Percentiles rank a stretch among this genome's conserved stretches.
Evolutionary conservation across 2,113 vertebrate genomes (phyloP).

Genomic region (Protomyctophum bolini): DNA sequence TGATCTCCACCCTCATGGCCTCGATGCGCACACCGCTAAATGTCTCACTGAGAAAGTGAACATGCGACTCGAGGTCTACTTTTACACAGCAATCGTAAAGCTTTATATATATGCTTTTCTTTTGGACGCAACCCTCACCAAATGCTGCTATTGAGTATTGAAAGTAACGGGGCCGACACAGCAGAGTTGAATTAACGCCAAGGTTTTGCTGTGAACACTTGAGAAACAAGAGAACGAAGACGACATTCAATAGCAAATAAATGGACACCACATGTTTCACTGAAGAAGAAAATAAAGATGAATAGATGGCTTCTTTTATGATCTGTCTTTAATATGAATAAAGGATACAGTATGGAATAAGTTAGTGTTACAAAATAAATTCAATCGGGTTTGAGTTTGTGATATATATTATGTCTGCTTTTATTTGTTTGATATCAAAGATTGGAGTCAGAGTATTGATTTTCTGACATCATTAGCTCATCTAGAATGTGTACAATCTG

Average conservation of each 20-base stretch:
- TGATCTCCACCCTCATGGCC: conserved; percentile 53
- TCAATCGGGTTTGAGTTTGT: conserved; percentile 19
- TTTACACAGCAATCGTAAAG: too few species aligned
- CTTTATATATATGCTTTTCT: too few species aligned
- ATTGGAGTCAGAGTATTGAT: conserved; percentile 60
- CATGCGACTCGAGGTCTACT: conserved; percentile 4
- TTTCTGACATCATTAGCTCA: conserved; percentile 51
- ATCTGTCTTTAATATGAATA: conserved; percentile 11
- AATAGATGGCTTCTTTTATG: too few species aligned
- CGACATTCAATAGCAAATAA: too few species aligned
- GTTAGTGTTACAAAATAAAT: conserved; percentile 22
- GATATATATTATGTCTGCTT: conserved; percentile 50
- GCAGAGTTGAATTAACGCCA: too few species aligned
- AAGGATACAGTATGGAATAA: conserved; percentile 7
- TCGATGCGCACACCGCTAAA: conserved; percentile 9
- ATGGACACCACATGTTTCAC: too few species aligned
- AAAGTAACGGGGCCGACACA: too few species aligned
- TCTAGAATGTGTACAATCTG: conserved; percentile 48
- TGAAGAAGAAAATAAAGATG: too few species aligned
- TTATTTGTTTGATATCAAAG: conserved; percentile 39
- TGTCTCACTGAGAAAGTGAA: conserved; percentile 38
- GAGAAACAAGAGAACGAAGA: too few species aligned
- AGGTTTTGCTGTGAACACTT: too few species aligned
- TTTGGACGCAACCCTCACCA: too few species aligned
- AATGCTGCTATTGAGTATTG: too few species aligned